phyloP scores from a whole-genome alignment of 2,888 invertebrate species.

The Agrotis clavis region DNA sequence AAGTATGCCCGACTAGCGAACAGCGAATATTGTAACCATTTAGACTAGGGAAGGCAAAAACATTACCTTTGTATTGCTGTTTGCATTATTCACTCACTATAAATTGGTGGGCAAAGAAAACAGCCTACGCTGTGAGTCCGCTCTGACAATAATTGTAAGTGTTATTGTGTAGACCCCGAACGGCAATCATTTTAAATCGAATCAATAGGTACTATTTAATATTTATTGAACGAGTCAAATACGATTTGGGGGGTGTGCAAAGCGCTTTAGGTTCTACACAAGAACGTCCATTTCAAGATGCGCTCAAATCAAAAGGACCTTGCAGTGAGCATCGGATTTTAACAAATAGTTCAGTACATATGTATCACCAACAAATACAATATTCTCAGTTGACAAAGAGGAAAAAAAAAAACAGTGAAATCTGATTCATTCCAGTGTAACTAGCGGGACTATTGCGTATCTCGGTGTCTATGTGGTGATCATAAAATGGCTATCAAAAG shows the following conservation, averaged over 20 bases:
- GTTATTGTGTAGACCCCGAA: background rate
- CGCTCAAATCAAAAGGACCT: background rate
- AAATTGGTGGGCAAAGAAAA: conserved; percentile 22
- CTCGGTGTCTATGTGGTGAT: too few species aligned
- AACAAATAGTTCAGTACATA: background rate
- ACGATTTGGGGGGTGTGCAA: background rate
- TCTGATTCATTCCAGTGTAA: too few species aligned
- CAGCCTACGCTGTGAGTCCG: background rate
- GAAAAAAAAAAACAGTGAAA: too few species aligned
- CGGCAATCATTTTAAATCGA: conserved; percentile 25
- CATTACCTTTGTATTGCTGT: background rate
- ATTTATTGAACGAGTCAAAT: too few species aligned
- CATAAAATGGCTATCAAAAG: too few species aligned
- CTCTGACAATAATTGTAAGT: conserved; percentile 7
- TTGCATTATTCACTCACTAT: conserved; percentile 1
- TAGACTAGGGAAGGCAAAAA: background rate
- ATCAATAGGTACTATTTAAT: background rate
- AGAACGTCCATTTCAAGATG: background rate
- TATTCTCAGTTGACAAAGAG: too few species aligned
- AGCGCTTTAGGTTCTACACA: background rate
- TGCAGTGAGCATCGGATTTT: background rate
- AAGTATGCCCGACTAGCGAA: background rate
- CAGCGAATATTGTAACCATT: conserved; percentile 1
- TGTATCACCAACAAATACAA: too few species aligned
- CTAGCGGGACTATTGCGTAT: too few species aligned